Conservation (phyloP, 1,140 invertebrate genomes). For the Lepidurus couesii region DNA sequence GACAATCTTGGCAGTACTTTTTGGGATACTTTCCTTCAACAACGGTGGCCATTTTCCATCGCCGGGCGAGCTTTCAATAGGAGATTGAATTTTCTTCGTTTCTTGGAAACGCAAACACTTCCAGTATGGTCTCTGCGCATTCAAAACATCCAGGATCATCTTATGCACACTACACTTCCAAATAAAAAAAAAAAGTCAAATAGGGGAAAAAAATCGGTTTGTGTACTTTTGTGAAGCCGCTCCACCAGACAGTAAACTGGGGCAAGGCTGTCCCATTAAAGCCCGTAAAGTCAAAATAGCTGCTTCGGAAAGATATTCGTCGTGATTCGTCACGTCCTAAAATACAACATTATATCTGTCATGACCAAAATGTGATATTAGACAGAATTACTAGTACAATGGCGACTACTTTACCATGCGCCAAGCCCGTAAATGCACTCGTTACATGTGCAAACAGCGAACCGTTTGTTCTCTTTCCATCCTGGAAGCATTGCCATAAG, state of each 20-base stretch:
- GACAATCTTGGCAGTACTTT: background rate
- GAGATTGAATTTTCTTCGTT: background rate
- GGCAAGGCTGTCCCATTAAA: conserved; percentile 76
- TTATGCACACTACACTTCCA: background rate
- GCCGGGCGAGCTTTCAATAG: background rate
- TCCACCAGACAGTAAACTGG: conserved; percentile 50
- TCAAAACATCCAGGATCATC: conserved; percentile 70
- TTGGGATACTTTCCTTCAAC: background rate
- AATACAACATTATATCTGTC: conserved; percentile 39
- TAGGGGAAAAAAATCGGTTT: conserved; percentile 20
- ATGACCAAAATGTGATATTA: conserved; percentile 34
- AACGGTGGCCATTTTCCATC: background rate
- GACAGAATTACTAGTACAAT: conserved; percentile 60
- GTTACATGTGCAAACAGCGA: conserved; percentile 78
- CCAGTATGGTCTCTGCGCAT: conserved; percentile 71
- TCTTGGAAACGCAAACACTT: conserved; percentile 69
- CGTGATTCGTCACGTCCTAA: conserved; percentile 78
- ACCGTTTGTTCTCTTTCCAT: conserved; percentile 83
- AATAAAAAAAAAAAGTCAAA: background rate
- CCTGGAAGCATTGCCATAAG: conserved; percentile 51
- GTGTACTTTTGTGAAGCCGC: conserved; percentile 53
- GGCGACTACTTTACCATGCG: conserved; percentile 68
- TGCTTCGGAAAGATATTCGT: conserved; percentile 78
- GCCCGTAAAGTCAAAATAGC: conserved; percentile 77
- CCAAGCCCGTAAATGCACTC: conserved; percentile 63